Evolutionary conservation across 2,113 vertebrate species (phyloP).

Genomic region (Maccullochella peelii): DNA sequence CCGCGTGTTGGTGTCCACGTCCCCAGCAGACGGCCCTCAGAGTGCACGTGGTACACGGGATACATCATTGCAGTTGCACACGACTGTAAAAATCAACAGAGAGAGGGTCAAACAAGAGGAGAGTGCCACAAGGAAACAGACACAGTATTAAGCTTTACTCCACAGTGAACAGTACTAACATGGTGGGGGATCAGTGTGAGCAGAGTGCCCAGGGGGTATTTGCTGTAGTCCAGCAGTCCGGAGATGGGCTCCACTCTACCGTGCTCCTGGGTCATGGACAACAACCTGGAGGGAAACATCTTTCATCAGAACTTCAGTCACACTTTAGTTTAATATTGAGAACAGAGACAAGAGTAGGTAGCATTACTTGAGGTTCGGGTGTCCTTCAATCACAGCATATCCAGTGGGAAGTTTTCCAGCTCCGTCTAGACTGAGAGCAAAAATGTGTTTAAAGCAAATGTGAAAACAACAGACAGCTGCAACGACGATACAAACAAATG

Average conservation of each 20-base stretch:
- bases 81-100: constrained; percentile 75
- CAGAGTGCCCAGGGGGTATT: constrained; percentile 84
- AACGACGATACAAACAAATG: background rate
- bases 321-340: background rate
- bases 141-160: background rate
- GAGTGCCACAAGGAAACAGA: background rate
- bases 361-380: constrained; percentile 84
- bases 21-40: constrained; percentile 80
- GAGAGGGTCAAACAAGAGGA: background rate
- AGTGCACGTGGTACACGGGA: constrained; percentile 85
- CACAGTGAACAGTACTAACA: constrained; percentile 75
- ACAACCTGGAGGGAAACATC: constrained; percentile 76
- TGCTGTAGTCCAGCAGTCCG: constrained; percentile 83
- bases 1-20: constrained; percentile 84
- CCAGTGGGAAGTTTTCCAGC: constrained; percentile 77
- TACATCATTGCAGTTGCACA: constrained; percentile 89
- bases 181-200: constrained; percentile 87
- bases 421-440: constrained; percentile 84
- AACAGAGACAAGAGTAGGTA: background rate
- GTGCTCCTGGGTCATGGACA: constrained; percentile 90
- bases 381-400: constrained; percentile 86
- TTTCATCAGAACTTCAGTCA: constrained; percentile 16
- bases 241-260: constrained; percentile 84
- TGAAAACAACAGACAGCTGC: background rate
- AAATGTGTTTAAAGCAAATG: background rate